Base-by-base conservation (phyloP, 2,888 invertebrate species). In the Tuberolachnus salignus region DNA sequence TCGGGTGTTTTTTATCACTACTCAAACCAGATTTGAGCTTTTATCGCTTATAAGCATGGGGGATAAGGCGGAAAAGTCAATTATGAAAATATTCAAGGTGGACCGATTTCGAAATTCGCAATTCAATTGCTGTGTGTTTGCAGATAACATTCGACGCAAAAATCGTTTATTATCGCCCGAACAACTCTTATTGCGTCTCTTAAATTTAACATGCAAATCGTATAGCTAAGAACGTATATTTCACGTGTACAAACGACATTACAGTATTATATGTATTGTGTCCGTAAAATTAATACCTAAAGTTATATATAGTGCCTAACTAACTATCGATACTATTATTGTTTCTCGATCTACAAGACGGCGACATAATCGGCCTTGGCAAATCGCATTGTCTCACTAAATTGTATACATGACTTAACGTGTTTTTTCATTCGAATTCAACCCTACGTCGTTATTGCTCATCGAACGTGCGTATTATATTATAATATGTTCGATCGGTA, bases 281-380 rank as follows among this genome's bases (percentile, higher is more conserved):
- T 67, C 11, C 34, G n/a, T 69, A 42, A 69, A 21, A 69, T 69
- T 13, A 51, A 51, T 51, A 34, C 21, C 53, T 69, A 55, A 34
- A 69, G n/a, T n/a, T 66, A 66, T 14, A 44, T 64, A 51, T 16
- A 42, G 42, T 59, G 16, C 59, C 16, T 42, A 69, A 42, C 16
- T 34, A 53, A 42, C 53, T 53, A 69, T 69, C 42, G 57, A 70
- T 70, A n/a, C n/a, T n/a, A 57, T 57, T 46, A 10, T 70, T 70
- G 70, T 51, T 73, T 61, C 34, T 51, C 14, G 49, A 26, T 59
- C 23, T 69, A 70, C 16, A 16, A 72, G 26, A 73, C 51, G 51
- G 61, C 61, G 14, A 67, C 26, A 75, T 19, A 46, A 14, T 78
- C 59, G 75, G 67, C 75, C 75, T 78, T 59, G 75, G 75, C n/a